Evolutionary conservation across 2,113 vertebrate genomes (phyloP).

Genomic region (Chloroceryle aenea): DNA sequence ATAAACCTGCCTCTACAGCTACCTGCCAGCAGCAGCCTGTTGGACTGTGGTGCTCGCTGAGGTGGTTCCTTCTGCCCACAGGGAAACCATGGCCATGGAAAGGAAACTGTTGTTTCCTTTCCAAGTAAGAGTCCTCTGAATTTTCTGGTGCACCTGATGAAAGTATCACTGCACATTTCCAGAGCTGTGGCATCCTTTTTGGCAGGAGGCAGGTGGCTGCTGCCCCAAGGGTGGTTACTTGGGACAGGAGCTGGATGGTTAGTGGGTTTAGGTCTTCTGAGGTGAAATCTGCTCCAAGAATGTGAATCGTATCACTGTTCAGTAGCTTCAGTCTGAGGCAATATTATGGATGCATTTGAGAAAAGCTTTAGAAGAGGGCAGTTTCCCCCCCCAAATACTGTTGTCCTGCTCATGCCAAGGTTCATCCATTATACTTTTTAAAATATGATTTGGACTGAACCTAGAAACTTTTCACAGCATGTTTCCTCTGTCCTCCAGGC

Average conservation of each 20-base stretch:
- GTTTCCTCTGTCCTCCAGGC: constrained; percentile 3
- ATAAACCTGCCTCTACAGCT: neutral
- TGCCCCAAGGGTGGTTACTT: neutral
- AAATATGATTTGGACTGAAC: neutral
- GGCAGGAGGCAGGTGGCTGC: neutral
- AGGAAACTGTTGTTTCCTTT: neutral
- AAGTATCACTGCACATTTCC: neutral
- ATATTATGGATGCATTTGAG: neutral
- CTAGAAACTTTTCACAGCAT: neutral
- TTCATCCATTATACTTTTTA: neutral
- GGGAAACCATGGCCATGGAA: neutral
- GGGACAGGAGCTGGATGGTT: neutral
- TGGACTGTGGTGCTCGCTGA: neutral
- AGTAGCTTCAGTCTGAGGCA: neutral
- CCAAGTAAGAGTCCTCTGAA: neutral
- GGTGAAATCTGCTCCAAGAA: neutral
- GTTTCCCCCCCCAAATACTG: neutral
- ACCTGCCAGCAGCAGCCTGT: neutral
- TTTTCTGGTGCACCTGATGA: neutral
- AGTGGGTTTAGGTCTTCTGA: neutral
- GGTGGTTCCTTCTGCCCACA: neutral
- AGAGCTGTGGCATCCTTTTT: neutral
- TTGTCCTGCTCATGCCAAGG: neutral
- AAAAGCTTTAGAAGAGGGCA: neutral
- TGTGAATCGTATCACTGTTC: neutral